phyloP scores from a whole-genome alignment of 1,140 invertebrate species.

The Melipona quadrifasciata region DNA sequence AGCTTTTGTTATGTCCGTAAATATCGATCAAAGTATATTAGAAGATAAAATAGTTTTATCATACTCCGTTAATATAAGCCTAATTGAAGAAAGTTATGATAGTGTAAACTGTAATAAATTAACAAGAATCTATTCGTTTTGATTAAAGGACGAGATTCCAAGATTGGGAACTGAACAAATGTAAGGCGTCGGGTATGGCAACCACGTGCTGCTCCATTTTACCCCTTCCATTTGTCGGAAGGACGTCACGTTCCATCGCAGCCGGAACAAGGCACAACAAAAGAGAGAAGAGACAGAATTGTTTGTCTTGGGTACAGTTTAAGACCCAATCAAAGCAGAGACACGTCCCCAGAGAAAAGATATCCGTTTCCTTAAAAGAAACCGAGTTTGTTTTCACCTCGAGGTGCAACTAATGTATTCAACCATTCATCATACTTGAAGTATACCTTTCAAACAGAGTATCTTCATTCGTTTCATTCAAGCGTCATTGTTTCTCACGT shows the following conservation, averaged over 20 bases:
- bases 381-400: background rate
- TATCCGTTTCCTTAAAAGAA: constrained; percentile 35
- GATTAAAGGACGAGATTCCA: background rate
- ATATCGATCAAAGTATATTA: background rate
- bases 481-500: background rate
- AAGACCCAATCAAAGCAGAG: constrained; percentile 47
- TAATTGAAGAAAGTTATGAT: background rate
- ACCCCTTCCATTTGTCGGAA: constrained; percentile 23
- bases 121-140: background rate
- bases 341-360: constrained; percentile 28
- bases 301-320: constrained; percentile 53
- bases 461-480: background rate
- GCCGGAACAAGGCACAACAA: constrained; percentile 19
- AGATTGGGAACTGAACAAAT: background rate
- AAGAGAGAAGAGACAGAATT: constrained; percentile 24
- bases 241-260: constrained; percentile 22
- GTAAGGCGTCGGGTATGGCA: constrained; percentile 46
- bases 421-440: background rate
- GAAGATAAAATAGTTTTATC: too few species aligned
- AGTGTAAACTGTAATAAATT: background rate
- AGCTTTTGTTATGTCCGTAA: background rate
- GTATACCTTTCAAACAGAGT: background rate
- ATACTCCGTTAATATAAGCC: background rate
- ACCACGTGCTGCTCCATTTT: constrained; percentile 53
- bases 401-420: background rate